Evolutionary conservation across 1,140 invertebrate genomes (phyloP), one percentile per base, ranked within the genome.

Genomic region (Lysiphlebus fabarum): DNA sequence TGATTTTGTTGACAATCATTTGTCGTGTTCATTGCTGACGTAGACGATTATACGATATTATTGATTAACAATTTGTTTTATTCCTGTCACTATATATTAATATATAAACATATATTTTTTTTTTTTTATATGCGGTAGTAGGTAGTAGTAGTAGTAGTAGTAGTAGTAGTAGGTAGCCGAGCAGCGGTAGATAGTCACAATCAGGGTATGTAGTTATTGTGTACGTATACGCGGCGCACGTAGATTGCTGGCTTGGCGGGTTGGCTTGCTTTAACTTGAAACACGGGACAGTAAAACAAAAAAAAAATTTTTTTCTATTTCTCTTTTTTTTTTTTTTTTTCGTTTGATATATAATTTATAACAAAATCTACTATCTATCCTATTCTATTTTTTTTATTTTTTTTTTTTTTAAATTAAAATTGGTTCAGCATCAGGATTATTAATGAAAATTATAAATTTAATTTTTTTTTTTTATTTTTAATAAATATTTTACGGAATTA

Each of bases 181-280:
- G 67, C 68, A 69, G 69, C 65, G 57, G 70, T 67, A 65, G 64
- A 62, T 61, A 58, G 58, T 40, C 55, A 63, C 61, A 70, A 67
- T 59, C 66, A 64, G 63, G 70, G 49, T 51, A 51, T 61, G 65
- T 63, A 67, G 70, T 74, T 74, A 74, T 73, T 64, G 72, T 77
- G 72, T 76, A 76, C 71, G 70, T 75, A 76, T 75, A 76, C 75
- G 75, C 74, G 75, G 67, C 69, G 73, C 67, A 76, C 72, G 75
- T 64, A 59, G 59, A 37, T 68, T 71, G 75, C 74, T 76, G 73
- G 73, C 66, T 74, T 71, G 75, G 73, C 70, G 70, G 72, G 33
- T 37, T 73, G 69, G 72, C 73, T 77, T 77, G 75, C 75, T 76
- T 74, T 77, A 77, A 77, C 75, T 77, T 76, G 72, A 73, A 58